These are phyloP conservation scores for Zaprionus lineosus DNA, from an alignment of 2,888 invertebrate genomes.

Conservation along the genomic window DNA sequence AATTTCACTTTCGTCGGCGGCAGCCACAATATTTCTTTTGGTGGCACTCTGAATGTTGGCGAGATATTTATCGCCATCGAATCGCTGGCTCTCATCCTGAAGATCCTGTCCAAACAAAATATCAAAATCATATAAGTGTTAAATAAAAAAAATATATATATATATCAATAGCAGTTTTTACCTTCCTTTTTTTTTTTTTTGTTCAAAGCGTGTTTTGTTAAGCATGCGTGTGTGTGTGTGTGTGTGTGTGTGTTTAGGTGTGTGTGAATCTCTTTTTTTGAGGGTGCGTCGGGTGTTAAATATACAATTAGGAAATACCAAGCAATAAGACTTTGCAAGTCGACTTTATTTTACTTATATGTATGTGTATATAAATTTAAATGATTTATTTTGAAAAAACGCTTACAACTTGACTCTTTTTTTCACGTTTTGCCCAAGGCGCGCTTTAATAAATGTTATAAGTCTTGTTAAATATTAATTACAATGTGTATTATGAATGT, in stretches of 20 bases:
- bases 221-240: constrained; percentile 4
- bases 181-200: constrained; percentile 30
- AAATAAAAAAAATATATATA: background rate
- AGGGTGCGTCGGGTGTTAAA: background rate
- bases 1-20: constrained; percentile 77
- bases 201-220: background rate
- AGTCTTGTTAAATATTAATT: constrained; percentile 68
- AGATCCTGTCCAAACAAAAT: constrained; percentile 73
- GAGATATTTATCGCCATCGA: constrained; percentile 83
- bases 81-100: constrained; percentile 82
- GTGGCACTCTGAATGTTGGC: constrained; percentile 79
- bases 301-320: constrained; percentile 36
- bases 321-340: constrained; percentile 60
- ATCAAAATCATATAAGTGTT: background rate
- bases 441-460: constrained; percentile 42
- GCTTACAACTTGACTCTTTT: constrained; percentile 52
- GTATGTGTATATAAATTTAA: constrained; percentile 35
- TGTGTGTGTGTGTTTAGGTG: constrained; percentile 5
- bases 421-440: constrained; percentile 29
- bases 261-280: background rate
- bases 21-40: constrained; percentile 81
- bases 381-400: constrained; percentile 52
- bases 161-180: constrained; percentile 30
- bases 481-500: constrained; percentile 30
- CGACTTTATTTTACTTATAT: constrained; percentile 56